phyloP scores from a whole-genome alignment of 1,140 invertebrate genomes.

The Drosophila athabasca region DNA sequence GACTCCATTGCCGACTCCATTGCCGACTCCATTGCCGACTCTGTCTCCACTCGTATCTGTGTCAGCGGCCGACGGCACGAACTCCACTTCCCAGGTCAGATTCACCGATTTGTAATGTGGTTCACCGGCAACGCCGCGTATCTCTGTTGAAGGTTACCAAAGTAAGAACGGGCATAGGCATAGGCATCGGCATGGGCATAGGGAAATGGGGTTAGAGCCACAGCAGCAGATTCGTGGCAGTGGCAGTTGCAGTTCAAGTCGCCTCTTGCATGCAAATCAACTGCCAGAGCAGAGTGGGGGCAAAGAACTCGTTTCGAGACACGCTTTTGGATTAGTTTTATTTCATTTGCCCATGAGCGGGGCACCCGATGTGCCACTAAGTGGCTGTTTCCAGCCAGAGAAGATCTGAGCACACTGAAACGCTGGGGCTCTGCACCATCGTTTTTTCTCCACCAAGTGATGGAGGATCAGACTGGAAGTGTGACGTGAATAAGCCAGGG shows the following conservation, averaged over 20 bases:
- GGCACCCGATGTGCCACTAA: constrained; percentile 37
- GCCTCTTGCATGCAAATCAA: constrained; percentile 76
- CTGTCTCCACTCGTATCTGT: constrained; percentile 55
- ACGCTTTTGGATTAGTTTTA: constrained; percentile 62
- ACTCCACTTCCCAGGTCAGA: constrained; percentile 87
- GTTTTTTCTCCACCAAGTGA: constrained; percentile 45
- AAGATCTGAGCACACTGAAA: constrained; percentile 23
- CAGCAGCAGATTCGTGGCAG: constrained; percentile 43
- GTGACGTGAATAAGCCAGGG: constrained; percentile 68
- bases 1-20: not conserved
- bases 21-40: too few species aligned
- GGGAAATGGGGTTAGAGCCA: constrained; percentile 55
- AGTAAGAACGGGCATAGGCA: constrained; percentile 61
- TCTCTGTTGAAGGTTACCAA: constrained; percentile 84
- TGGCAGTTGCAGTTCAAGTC: constrained; percentile 27
- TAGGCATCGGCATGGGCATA: constrained; percentile 19
- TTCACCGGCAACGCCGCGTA: constrained; percentile 88
- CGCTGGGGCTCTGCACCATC: constrained; percentile 30
- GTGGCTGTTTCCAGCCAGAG: constrained; percentile 45
- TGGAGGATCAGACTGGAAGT: constrained; percentile 61
- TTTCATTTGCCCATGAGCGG: constrained; percentile 12
- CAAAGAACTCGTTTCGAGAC: constrained; percentile 67
- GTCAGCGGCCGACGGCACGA: constrained; percentile 73
- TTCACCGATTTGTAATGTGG: constrained; percentile 89
- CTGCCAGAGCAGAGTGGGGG: constrained; percentile 39